A percentile compares a stretch with the other conserved stretches of the same genome.
phyloP scores from a whole-genome alignment of 1,140 invertebrate species.

The Heliconius nattereri region DNA sequence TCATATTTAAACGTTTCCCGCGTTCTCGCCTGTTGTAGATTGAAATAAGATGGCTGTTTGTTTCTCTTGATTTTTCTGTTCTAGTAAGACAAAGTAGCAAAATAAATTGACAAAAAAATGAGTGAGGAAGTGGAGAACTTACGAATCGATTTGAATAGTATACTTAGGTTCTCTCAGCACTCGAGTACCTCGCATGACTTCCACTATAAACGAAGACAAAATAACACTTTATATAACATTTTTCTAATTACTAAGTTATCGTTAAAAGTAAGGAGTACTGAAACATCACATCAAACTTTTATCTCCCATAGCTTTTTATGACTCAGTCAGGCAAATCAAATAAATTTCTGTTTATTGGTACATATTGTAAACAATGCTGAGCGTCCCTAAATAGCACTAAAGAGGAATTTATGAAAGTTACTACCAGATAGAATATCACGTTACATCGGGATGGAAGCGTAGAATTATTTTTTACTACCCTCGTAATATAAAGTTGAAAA shows the following conservation, averaged over 20 bases:
- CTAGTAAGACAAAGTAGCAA: too few species aligned
- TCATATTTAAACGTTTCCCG: too few species aligned
- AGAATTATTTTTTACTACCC: conserved; percentile 8
- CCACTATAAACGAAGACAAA: too few species aligned
- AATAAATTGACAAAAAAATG: too few species aligned
- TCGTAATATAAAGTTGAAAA: conserved; percentile 8
- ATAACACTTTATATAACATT: background rate
- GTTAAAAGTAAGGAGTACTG: background rate
- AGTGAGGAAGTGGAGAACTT: too few species aligned
- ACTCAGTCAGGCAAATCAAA: background rate
- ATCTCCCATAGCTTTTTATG: background rate
- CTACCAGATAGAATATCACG: conserved; percentile 15
- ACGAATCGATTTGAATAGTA: too few species aligned
- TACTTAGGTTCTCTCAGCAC: too few species aligned
- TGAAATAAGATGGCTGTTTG: too few species aligned
- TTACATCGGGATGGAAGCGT: background rate
- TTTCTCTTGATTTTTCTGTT: too few species aligned
- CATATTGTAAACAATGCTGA: conserved; percentile 28
- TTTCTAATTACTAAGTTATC: background rate
- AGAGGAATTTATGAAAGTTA: conserved; percentile 16
- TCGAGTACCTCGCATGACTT: too few species aligned
- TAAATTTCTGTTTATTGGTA: conserved; percentile 18
- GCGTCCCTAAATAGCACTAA: conserved; percentile 21
- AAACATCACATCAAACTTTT: background rate
- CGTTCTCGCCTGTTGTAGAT: too few species aligned